Base-by-base conservation (phyloP, 2,113 vertebrate genomes). In the Datnioides undecimradiatus region DNA sequence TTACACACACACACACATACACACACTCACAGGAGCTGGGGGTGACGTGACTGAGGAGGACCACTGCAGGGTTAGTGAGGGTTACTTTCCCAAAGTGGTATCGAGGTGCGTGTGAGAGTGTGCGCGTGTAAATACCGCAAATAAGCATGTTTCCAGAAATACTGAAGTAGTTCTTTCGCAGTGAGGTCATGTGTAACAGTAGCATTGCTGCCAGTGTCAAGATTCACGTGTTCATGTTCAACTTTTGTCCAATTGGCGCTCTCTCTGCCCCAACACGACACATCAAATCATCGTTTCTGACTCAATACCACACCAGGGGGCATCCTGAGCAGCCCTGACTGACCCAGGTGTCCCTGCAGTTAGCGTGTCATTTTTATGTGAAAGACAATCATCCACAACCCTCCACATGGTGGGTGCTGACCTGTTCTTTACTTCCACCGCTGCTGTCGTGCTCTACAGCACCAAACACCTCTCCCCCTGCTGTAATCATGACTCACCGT, bases 41-140 rank as follows among this genome's bases (percentile, higher is more conserved):
- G 33, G 31, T 55, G 68, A 66, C 6, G 7, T 79, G 49, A 82
- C 40, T 1, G 34, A n/a, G 63, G 29, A 65, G 33, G 62, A 65
- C 58, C 63, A 60, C 40, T 57, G 34, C 27, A 27, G 48, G 43
- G 34, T 54, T 41, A 51, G 33, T 4, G 25, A 60, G 59, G 34
- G 52, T 59, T 36, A 66, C 23, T 38, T 41, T 65, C 8, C 46
- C 16, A 3, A 21, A 34, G 45, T 19, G 17, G 11, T 41, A 23
- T 19, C 1, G 3, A 23, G 4, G 13, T 33, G 43, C 45, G n/a
- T 58, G 19, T 57, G 59, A 62, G 8, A 19, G 43, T 21, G 41
- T 43, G 41, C n/a, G n/a, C n/a, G n/a, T n/a, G n/a, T n/a, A n/a
- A n/a, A n/a, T n/a, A n/a, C 0, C 1, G 19, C 19, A 46, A 33